Conservation (phyloP, 2,888 invertebrate species). For the Pegoplata infirma region DNA sequence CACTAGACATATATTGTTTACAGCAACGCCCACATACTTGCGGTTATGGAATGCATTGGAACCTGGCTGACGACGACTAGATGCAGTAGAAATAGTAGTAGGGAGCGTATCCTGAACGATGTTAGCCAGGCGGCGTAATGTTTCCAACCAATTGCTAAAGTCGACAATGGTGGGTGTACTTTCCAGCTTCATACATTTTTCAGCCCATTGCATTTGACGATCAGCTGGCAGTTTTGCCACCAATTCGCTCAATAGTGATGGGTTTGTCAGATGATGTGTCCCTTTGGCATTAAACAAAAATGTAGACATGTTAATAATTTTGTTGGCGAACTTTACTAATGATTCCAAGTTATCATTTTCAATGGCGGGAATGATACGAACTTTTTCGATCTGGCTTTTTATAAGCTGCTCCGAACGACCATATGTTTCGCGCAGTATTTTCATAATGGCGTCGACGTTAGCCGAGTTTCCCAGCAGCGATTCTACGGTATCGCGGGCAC, state of each 20-base stretch:
- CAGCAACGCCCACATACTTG: no score
- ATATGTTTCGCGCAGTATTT: not conserved
- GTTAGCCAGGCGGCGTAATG: constrained; percentile 3
- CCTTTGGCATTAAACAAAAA: not conserved
- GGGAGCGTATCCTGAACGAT: constrained; percentile 28
- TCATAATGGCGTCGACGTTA: constrained; percentile 8
- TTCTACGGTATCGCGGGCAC: constrained; percentile 28
- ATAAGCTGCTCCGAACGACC: not conserved
- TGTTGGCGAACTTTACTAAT: not conserved
- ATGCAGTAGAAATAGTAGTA: not conserved
- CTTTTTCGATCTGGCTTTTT: not conserved
- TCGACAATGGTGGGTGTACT: not conserved
- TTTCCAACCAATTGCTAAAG: constrained; percentile 34
- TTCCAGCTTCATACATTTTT: not conserved
- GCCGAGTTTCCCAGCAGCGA: constrained; percentile 18
- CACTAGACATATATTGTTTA: not conserved
- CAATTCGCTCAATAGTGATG: constrained; percentile 34
- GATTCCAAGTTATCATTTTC: not conserved
- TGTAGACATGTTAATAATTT: no score
- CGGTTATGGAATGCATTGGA: not conserved
- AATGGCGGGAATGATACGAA: not conserved
- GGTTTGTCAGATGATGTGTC: constrained; percentile 11
- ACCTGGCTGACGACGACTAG: not conserved
- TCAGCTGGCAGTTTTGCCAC: constrained; percentile 20
- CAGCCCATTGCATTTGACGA: constrained; percentile 41